A percentile compares a stretch with the other conserved stretches of the same genome.
These are phyloP conservation scores for Zaprionus inermis DNA, from an alignment of 1,140 invertebrate genomes.

Conservation along the genomic window DNA sequence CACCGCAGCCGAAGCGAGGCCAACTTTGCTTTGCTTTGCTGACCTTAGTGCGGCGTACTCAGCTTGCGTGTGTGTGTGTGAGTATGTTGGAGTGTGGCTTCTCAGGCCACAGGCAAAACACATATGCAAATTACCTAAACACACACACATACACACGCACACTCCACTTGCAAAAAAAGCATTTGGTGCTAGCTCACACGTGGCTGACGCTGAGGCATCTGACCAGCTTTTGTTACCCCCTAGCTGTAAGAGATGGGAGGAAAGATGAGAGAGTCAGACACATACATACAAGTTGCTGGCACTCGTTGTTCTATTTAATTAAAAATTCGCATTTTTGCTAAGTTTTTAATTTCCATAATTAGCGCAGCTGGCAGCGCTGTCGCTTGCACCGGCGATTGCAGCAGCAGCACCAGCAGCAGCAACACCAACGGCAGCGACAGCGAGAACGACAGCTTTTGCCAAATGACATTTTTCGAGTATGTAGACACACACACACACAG, in stretches of 20 bases:
- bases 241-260: conserved; percentile 5
- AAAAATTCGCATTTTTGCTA: conserved; percentile 76
- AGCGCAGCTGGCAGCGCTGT: conserved; percentile 61
- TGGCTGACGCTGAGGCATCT: conserved; percentile 62
- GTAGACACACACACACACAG: conserved; percentile 47
- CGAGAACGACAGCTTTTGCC: conserved; percentile 49
- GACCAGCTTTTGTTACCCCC: conserved; percentile 57
- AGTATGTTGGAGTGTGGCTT: conserved; percentile 12
- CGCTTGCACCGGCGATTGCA: conserved; percentile 39
- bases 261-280: background rate
- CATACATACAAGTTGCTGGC: conserved; percentile 3
- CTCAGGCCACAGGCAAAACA: conserved; percentile 19
- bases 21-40: conserved; percentile 21
- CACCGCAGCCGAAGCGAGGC: background rate
- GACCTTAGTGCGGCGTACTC: conserved; percentile 34
- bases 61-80: conserved; percentile 9
- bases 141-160: conserved; percentile 10
- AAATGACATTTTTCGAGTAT: conserved; percentile 76
- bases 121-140: conserved; percentile 45
- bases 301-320: conserved; percentile 73
- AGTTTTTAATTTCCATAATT: conserved; percentile 83
- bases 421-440: conserved; percentile 5
- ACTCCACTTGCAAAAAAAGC: conserved; percentile 37
- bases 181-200: conserved; percentile 60
- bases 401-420: conserved; percentile 20